Evolutionary conservation across 2,888 invertebrate genomes (phyloP), one percentile per base, ranked within the genome.

Genomic region (Allolobophora icterica): DNA sequence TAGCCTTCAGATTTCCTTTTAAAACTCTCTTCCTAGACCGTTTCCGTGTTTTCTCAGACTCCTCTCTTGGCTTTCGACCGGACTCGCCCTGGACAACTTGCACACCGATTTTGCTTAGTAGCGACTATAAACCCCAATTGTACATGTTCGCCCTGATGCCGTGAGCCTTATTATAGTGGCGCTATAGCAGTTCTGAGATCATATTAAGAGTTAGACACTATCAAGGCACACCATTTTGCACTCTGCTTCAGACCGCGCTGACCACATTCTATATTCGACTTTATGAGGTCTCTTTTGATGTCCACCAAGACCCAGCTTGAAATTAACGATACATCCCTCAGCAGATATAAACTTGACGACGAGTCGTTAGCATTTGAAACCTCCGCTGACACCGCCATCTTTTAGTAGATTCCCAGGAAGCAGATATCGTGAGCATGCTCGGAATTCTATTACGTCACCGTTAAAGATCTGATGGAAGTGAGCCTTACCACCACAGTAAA

Each of bases 181-280:
- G 38, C 38, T 38, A 38, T 38, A 38, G 38, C 3, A 38, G 38
- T 19, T 52, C 24, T 52, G 52, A 21, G 24, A 52, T 52, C 52
- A 52, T 24, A n/a, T 45, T 84, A 71, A 17, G 30, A 17, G 40
- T 0, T 45, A 0, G 34, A 30, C n/a, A 58, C 34, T 42, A 83
- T 2, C 52, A 83, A 33, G 15, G 52, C 30, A 90, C 92, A 96
- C 98, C 98, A 98, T 96, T 98, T 98, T 35, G 97, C 97, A 92
- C 97, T 97, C 94, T 98, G 97, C 92, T 96, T 95, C 90, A 98
- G 96, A 71, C 98, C 97, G 91, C 98, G 96, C 94, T 97, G 97
- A 35, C 97, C 97, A 95, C 98, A 98, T 95, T 98, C 97, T 52
- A 95, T 95, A 92, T 97, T 96, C 19, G 97, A 97, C 92, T 95